Evolutionary conservation across 23 tunicate species (phyloP), one percentile per base, ranked within the genome.

Genomic region (Phallusia fumigata): DNA sequence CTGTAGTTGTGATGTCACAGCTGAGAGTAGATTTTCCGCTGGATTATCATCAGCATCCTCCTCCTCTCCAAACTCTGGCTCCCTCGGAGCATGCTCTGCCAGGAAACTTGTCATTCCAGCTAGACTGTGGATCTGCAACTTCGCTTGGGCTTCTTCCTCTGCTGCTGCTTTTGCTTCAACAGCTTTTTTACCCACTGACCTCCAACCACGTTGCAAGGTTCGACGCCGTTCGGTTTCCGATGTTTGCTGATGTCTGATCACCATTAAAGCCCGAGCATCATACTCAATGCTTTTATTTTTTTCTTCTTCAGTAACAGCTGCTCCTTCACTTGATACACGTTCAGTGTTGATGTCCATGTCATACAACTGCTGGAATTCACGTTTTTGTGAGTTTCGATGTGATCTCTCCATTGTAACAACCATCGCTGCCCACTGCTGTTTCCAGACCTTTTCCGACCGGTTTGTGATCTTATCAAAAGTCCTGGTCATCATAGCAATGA

Each of bases 401-500:
- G 90, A 89, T 53, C 94, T 53, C 53, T 94, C 98, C 90, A 94
- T 89, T 2, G 75, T 80, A 13, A 94, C 80, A 28, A 94, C 88
- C 84, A 94, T 89, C 53, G 88, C 45, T 0, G 98, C 98, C 98
- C 98, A 94, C 79, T 94, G 94, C 24, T 84, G 72, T 35, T 84
- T 65, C 98, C 90, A 86, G 33, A 90, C 85, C 36, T 94, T 89
- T 44, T 83, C 80, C 0, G 94, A 58, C 79, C 65, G 83, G 35
- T 84, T 79, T 11, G 80, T 80, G 31, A 94, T 89, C 36, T 83
- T 89, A 28, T 94, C 98, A 64, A 69, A 94, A 28, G 98, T 94
- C 34, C 94, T 58, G 1, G 98, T 94, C 85, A 94, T 94, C 98
- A 94, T 94, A 35, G 98, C 98, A 79, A 94, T 94, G 0, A 94